Conservation (phyloP, 2,888 invertebrate genomes). For the Micoletzkya japonica region DNA sequence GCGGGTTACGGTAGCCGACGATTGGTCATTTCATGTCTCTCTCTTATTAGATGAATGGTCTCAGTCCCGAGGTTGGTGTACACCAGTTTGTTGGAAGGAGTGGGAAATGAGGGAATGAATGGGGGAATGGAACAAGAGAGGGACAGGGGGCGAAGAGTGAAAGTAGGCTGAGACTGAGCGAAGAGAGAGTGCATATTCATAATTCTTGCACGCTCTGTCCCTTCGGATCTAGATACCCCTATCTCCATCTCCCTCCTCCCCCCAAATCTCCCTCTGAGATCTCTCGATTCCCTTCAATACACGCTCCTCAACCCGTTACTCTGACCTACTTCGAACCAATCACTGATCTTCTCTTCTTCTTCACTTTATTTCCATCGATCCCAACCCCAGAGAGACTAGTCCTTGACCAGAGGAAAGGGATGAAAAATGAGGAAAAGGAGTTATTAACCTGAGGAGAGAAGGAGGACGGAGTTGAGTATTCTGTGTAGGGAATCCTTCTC, state of each 20-base stretch:
- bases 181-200: too few species aligned
- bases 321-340: background rate
- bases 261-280: background rate
- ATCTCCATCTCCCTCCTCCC: background rate
- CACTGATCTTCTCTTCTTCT: background rate
- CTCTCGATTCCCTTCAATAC: background rate
- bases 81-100: background rate
- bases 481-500: background rate
- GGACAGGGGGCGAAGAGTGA: constrained; percentile 5
- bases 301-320: background rate
- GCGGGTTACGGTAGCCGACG: background rate
- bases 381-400: background rate
- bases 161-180: too few species aligned
- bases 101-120: background rate
- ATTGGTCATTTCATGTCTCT: background rate
- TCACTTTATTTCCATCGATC: background rate
- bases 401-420: too few species aligned
- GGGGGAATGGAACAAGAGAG: too few species aligned
- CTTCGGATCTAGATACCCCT: too few species aligned
- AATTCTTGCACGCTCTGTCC: too few species aligned
- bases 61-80: background rate
- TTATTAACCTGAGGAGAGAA: background rate
- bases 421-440: too few species aligned
- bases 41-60: background rate
- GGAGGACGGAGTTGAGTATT: background rate